These are phyloP conservation scores for Mormyrops attenuatus DNA, from an alignment of 2,797 vertebrate genomes.

Conservation along the genomic window DNA sequence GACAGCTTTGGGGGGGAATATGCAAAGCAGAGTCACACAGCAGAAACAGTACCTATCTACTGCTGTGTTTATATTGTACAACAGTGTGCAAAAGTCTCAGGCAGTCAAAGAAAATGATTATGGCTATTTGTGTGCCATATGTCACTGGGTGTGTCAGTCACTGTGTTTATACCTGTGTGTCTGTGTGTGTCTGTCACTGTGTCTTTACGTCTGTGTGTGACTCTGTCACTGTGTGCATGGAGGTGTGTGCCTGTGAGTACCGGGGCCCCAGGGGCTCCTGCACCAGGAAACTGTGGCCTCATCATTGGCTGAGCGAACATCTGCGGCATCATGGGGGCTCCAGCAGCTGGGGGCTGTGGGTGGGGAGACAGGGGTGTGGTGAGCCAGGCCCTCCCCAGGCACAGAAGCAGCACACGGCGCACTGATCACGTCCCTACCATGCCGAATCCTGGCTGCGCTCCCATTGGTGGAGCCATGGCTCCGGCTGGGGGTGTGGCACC, in stretches of 20 bases:
- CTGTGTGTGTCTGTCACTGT: background rate
- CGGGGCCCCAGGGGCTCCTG: constrained; percentile 73
- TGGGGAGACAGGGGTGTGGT: background rate
- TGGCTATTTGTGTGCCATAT: background rate
- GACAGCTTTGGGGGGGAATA: constrained; percentile 67
- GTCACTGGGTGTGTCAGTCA: background rate
- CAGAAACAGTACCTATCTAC: background rate
- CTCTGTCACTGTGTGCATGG: background rate
- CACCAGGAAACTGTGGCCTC: constrained; percentile 80
- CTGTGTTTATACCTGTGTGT: background rate
- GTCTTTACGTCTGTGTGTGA: background rate
- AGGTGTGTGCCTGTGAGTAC: constrained; percentile 51
- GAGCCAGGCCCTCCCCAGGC: background rate
- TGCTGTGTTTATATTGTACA: background rate
- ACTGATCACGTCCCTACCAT: constrained; percentile 67
- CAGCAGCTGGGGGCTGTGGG: constrained; percentile 71
- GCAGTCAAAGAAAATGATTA: background rate
- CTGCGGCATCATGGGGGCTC: constrained; percentile 84
- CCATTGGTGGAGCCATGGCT: constrained; percentile 57
- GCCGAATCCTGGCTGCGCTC: constrained; percentile 74
- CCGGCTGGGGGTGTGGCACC: constrained; percentile 64
- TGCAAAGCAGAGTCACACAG: background rate
- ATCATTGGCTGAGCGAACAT: constrained; percentile 92
- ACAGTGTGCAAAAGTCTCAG: background rate
- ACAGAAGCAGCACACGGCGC: background rate